Evolutionary conservation across 2,888 invertebrate genomes (phyloP).

Genomic region (Marronus borbonicus): DNA sequence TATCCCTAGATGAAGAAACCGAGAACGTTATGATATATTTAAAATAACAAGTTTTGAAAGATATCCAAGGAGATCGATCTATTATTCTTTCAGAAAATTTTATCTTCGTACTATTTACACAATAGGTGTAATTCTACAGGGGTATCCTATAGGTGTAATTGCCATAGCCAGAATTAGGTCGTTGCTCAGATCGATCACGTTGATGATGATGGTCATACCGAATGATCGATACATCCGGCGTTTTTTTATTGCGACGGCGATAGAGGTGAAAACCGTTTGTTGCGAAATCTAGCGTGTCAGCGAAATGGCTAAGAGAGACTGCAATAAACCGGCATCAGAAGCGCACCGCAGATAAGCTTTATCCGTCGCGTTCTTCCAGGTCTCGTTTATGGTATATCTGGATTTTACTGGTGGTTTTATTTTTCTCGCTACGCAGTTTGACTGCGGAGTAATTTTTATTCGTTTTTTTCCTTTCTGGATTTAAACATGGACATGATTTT

Average conservation of each 20-base stretch:
- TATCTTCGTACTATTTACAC: too few species aligned
- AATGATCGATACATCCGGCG: constrained; percentile 27
- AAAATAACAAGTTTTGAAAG: too few species aligned
- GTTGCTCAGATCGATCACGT: constrained; percentile 27
- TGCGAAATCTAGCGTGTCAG: constrained; percentile 39
- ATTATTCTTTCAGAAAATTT: too few species aligned
- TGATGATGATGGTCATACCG: constrained; percentile 14
- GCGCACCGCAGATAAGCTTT: constrained; percentile 34
- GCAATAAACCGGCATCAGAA: constrained; percentile 28
- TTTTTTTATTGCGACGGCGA: constrained; percentile 16
- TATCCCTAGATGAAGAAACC: too few species aligned
- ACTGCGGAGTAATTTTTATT: constrained; percentile 14
- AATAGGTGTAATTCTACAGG: too few species aligned
- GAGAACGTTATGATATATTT: too few species aligned
- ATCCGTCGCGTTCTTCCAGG: constrained; percentile 11
- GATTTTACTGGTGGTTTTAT: constrained; percentile 20
- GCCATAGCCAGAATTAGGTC: constrained; percentile 15
- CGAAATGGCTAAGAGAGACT: constrained; percentile 28
- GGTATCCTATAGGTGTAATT: too few species aligned
- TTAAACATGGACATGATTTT: neutral
- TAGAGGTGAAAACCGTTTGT: constrained; percentile 2
- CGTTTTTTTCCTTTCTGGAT: neutral
- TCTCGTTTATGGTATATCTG: constrained; percentile 37
- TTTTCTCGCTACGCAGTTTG: neutral
- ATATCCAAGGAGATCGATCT: too few species aligned